Percentiles rank a stretch among this genome's conserved stretches.
Conservation (phyloP, 1,140 invertebrate species). For the Leptinotarsa lineolata region DNA sequence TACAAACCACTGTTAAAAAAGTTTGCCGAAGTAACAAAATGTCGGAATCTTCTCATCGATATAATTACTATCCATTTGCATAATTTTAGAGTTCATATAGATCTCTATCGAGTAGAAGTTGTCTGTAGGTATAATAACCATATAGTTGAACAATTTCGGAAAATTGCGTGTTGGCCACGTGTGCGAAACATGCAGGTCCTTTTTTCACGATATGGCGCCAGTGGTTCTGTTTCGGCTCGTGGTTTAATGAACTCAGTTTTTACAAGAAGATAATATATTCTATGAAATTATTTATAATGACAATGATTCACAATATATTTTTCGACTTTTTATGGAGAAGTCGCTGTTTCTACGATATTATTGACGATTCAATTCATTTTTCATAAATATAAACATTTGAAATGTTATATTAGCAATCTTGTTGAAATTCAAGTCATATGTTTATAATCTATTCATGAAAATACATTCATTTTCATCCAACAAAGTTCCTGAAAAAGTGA, state of each 20-base stretch:
- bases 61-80: slow-evolving; percentile 21
- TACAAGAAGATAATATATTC: too few relatives aligned
- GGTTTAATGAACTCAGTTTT: not conserved
- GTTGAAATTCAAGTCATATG: too few relatives aligned
- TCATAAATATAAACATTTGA: too few relatives aligned
- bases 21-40: not conserved
- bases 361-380: too few relatives aligned
- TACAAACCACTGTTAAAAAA: not conserved
- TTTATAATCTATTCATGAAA: too few relatives aligned
- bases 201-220: slow-evolving; percentile 14
- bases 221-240: not conserved
- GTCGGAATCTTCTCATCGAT: not conserved
- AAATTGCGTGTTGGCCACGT: slow-evolving; percentile 25
- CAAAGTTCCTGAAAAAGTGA: not conserved
- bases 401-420: too few relatives aligned
- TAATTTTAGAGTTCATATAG: slow-evolving; percentile 26
- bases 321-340: too few relatives aligned
- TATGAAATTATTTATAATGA: too few relatives aligned
- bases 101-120: slow-evolving; percentile 14
- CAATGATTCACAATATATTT: too few relatives aligned
- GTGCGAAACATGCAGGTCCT: not conserved
- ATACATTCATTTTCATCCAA: not conserved
- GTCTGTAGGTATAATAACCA: slow-evolving; percentile 14
- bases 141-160: slow-evolving; percentile 17
- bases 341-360: too few relatives aligned